Percentiles rank a stretch among this genome's conserved stretches.
Conservation (phyloP, 2,797 vertebrate species). For the Chelidonichthys spinosus region DNA sequence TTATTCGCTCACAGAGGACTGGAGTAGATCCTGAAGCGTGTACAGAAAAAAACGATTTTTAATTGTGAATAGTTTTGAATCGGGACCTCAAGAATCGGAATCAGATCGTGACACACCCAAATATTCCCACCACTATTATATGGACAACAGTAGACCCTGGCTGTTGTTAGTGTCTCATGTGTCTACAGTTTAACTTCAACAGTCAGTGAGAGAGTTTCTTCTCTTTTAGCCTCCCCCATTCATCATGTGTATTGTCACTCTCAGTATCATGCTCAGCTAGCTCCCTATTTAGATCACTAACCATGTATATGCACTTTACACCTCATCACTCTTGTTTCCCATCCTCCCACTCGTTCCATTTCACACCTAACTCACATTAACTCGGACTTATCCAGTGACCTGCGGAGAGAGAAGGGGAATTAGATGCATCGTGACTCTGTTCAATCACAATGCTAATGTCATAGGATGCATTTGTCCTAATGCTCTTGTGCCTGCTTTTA, state of each 20-base stretch:
- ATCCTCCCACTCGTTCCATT: conserved; percentile 4
- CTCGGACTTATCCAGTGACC: neutral
- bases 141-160: neutral
- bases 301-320: conserved; percentile 22
- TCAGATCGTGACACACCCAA: too few relatives aligned
- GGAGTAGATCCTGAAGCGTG: too few relatives aligned
- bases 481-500: neutral
- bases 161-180: conserved; percentile 9
- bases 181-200: neutral
- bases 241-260: conserved; percentile 4
- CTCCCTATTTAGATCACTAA: conserved; percentile 25
- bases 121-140: too few relatives aligned
- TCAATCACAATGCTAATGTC: neutral
- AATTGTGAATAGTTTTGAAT: too few relatives aligned
- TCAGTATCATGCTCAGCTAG: conserved; percentile 10
- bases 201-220: neutral
- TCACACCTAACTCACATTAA: conserved; percentile 1
- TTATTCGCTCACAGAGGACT: too few relatives aligned
- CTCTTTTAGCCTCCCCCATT: conserved; percentile 12
- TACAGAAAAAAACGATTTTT: too few relatives aligned
- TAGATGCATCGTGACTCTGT: neutral
- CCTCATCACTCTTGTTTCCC: neutral
- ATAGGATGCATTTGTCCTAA: neutral
- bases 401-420: neutral
- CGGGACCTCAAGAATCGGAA: too few relatives aligned